phyloP scores from a whole-genome alignment of 2,797 vertebrate species.

The Alexandromys oeconomus region DNA sequence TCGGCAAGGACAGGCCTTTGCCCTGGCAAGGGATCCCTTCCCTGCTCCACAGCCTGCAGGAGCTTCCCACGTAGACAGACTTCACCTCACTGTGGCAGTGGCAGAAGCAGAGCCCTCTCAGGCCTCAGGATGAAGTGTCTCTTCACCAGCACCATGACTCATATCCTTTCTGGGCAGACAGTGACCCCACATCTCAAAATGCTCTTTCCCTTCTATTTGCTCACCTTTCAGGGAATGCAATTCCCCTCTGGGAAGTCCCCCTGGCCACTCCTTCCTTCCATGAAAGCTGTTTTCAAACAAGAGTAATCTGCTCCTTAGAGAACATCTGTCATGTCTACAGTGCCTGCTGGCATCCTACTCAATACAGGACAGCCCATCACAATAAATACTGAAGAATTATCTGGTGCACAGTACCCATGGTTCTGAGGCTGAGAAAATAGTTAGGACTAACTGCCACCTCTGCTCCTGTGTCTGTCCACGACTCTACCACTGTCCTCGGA shows the following conservation, averaged over 20 bases:
- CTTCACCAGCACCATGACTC: neutral
- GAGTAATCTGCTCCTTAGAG: neutral
- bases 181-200: neutral
- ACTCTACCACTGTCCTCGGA: neutral
- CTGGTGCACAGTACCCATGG: neutral
- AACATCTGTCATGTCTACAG: neutral
- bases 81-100: neutral
- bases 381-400: neutral
- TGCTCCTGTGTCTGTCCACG: neutral
- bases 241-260: neutral
- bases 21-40: neutral
- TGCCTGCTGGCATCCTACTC: neutral
- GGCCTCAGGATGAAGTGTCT: neutral
- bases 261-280: neutral
- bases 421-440: neutral
- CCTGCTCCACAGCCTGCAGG: neutral
- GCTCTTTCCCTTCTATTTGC: neutral
- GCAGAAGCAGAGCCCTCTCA: neutral
- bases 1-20: neutral
- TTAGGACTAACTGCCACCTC: neutral
- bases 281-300: neutral
- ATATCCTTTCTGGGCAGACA: conserved; percentile 5
- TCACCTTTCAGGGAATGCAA: neutral
- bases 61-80: neutral
- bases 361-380: neutral